Conservation (phyloP, 2,797 vertebrate species). For the Momotus momota region DNA sequence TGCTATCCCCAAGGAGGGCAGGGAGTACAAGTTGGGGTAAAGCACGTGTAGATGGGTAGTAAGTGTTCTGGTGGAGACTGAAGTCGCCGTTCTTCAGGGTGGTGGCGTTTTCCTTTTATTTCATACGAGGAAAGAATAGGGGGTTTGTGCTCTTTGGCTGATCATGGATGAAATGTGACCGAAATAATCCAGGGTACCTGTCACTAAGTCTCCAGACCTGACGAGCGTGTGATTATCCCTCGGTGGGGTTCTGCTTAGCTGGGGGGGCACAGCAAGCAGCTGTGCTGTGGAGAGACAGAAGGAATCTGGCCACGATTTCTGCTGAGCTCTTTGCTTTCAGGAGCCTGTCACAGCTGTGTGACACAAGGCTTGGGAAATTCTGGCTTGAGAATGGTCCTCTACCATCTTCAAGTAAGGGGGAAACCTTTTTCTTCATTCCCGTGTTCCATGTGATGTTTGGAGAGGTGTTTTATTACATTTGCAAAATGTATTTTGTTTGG, state of each 20-base stretch:
- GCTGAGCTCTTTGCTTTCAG: background rate
- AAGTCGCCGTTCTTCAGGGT: background rate
- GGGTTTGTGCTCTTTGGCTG: background rate
- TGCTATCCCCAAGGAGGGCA: background rate
- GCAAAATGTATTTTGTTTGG: background rate
- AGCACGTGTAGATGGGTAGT: background rate
- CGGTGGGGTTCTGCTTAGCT: background rate
- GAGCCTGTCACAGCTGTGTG: background rate
- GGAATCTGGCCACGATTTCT: background rate
- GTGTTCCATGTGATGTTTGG: background rate
- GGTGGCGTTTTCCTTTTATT: background rate
- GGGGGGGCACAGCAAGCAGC: background rate
- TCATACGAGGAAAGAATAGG: background rate
- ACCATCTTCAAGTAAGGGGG: background rate
- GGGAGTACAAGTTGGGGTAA: background rate
- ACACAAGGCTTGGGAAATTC: background rate
- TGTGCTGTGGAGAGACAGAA: background rate
- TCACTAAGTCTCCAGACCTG: background rate
- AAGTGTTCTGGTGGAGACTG: background rate
- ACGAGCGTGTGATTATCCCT: background rate
- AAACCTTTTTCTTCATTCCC: background rate
- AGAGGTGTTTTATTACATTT: background rate
- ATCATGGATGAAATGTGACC: rapidly evolving
- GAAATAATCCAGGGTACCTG: background rate
- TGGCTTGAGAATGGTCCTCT: background rate